Base-by-base conservation (phyloP, 2,888 invertebrate species). In the Meteorus cinctellus region DNA sequence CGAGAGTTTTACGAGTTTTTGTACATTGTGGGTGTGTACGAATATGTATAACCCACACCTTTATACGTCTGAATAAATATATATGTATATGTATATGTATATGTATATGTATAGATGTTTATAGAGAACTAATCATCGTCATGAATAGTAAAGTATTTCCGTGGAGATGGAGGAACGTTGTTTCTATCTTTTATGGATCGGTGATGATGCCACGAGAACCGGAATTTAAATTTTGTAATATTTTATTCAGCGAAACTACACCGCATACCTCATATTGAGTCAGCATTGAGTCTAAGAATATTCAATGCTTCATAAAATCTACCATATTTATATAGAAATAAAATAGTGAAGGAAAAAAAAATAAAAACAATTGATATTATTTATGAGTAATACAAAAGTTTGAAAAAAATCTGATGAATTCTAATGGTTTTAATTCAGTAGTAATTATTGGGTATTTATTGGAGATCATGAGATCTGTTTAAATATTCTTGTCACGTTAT, bases 1-100 rank as follows among this genome's bases (percentile, higher is more conserved):
- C n/a, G 63, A 69, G 31, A 71, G 65, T 69, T 69, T 51, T 69
- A 69, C 31, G 69, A 63, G 69, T 69, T 70, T 65, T 70, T 63
- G 34, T 63, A 41, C 41, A 31, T 48, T 69, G 41, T 48, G 27
- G 45, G 48, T 48, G 45, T 45, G 45, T 14, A 48, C 31, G 19
- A 41, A 66, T 41, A 66, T 27, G 1, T 66, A 63, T 63, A 63
- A 55, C 19, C 19, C 55, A 55, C 55, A 55, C 55, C 55, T 55
- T 55, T 48, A 48, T 24, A 55, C n/a, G 19, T 55, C 4, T 19
- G 19, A 55, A 4, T 65, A 6, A 36, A 65, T 24, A 65, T 41
- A 41, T 16, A 63, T n/a, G 8, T 29, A 62, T 16, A 62, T 29
- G 4, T 55, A 55, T 55, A 19, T 55, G 19, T 55, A 19, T 55